Base-by-base conservation (phyloP, 2,797 vertebrate genomes). In the Agapornis canus region DNA sequence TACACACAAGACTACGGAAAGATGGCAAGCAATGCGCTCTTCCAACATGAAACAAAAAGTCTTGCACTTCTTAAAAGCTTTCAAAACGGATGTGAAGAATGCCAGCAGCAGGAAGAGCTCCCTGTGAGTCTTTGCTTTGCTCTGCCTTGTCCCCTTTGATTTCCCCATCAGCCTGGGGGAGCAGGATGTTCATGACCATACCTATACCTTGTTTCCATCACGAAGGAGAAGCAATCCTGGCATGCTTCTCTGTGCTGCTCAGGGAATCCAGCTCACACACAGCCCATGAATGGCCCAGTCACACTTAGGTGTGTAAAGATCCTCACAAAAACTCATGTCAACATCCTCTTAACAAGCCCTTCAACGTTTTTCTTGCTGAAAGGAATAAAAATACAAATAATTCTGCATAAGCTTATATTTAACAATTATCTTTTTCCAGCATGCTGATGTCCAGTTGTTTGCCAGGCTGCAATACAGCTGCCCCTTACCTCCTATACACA, bases 321-420 rank as follows among this genome's bases (percentile, higher is more conserved):
- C 39, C 13, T 32, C 49, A 16, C 31, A 75, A 37, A 57, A 75
- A 19, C 8, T 29, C 25, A 20, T 5, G 29, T 5, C 22, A 29
- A 20, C 6, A 25, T 10, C 52, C 19, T 12, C 32, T 37, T 54
- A 52, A 48, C 29, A 61, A 57, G 15, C 19, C 39, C 9, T 1
- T 20, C 56, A 63, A 37, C 7, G 2, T 66, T 66, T 95, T 87
- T 37, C 26, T 72, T 92, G 56, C 64, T 66, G 75, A 81, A 94
- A 94, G 39, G 13, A 82, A 27, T 72, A 80, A 89, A 94, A 92
- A 92, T 82, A 65, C 68, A 91, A 86, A 84, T 71, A 78, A 71
- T 61, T 83, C 80, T 56, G 29, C 57, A 68, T 83, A 76, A 61
- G 56, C 78, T 81, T 73, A 45, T 54, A 68, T 66, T 82, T 57